These are phyloP conservation scores for Oedothorax gibbosus DNA, from an alignment of 1,140 invertebrate species.

Conservation along the genomic window DNA sequence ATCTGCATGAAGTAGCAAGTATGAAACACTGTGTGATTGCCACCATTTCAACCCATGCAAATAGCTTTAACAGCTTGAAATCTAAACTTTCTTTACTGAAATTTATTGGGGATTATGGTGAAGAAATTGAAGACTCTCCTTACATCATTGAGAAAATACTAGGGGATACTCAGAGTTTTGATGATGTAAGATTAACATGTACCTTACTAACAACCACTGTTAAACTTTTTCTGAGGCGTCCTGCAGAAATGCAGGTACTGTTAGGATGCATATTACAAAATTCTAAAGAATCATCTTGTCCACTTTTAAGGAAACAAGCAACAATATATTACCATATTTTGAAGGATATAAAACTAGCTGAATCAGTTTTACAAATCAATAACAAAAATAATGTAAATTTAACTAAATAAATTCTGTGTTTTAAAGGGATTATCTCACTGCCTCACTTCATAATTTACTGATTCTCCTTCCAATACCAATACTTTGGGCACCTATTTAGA, in stretches of 20 bases:
- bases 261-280: constrained; percentile 30
- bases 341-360: constrained; percentile 14
- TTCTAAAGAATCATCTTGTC: constrained; percentile 7
- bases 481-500: too few relatives aligned
- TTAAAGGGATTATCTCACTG: too few relatives aligned
- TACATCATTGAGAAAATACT: constrained; percentile 45
- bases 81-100: constrained; percentile 36
- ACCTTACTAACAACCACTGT: constrained; percentile 24
- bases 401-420: too few relatives aligned
- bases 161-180: constrained; percentile 9
- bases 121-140: constrained; percentile 23
- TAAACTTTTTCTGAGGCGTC: constrained; percentile 34
- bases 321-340: constrained; percentile 38
- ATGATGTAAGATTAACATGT: constrained; percentile 28
- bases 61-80: not conserved
- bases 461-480: too few relatives aligned
- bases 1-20: not conserved
- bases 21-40: constrained; percentile 20
- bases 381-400: not conserved
- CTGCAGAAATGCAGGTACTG: constrained; percentile 48
- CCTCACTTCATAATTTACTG: too few relatives aligned
- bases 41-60: constrained; percentile 18
- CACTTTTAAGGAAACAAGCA: constrained; percentile 23
- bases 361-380: constrained; percentile 8
- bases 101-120: constrained; percentile 41